Conservation (phyloP, 2,888 invertebrate species). For the Alentia gelatinosa region DNA sequence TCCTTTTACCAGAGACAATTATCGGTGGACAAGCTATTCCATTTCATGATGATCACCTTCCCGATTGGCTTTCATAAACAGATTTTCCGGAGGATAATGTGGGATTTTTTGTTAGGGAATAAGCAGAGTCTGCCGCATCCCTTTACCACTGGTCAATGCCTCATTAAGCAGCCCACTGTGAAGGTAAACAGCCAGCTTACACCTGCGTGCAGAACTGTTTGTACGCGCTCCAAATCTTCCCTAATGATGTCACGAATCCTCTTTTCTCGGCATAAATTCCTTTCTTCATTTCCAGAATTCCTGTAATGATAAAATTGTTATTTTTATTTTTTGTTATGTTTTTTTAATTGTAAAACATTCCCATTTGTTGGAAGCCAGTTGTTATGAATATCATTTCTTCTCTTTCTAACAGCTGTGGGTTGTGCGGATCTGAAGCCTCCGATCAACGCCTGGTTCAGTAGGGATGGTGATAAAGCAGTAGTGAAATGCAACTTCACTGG, state of each 20-base stretch:
- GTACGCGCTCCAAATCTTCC: not conserved
- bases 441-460: constrained; percentile 40
- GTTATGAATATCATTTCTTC: not conserved
- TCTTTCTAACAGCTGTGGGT: constrained; percentile 49
- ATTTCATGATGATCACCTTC: not conserved
- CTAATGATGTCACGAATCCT: not conserved
- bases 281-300: not conserved
- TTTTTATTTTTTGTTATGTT: too few relatives aligned
- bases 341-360: not conserved
- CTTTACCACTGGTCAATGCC: not conserved
- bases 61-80: not conserved
- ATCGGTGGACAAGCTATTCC: not conserved
- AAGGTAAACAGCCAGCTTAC: not conserved
- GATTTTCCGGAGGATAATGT: not conserved
- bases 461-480: constrained; percentile 50
- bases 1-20: not conserved
- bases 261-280: not conserved
- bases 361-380: not conserved
- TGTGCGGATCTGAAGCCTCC: constrained; percentile 50
- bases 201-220: too few relatives aligned
- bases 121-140: not conserved
- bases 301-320: not conserved
- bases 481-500: constrained; percentile 51
- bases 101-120: not conserved
- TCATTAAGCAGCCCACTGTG: not conserved